Conservation (phyloP, 2,797 vertebrate genomes). For the Esox masquinongy region DNA sequence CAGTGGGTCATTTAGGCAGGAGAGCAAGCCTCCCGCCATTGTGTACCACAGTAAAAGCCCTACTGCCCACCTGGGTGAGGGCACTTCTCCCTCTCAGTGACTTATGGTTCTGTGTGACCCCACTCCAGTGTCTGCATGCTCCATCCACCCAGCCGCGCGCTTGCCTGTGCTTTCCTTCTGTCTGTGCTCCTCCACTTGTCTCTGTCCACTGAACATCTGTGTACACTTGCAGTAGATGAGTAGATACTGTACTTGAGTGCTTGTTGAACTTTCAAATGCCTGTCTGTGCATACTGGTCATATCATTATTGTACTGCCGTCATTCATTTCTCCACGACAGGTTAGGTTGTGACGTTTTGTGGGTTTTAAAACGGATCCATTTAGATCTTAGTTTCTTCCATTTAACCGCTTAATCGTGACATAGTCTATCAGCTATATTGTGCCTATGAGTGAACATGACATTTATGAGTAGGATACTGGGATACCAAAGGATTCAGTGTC, state of each 20-base stretch:
- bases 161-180: constrained; percentile 56
- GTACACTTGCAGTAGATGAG: constrained; percentile 64
- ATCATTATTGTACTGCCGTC: constrained; percentile 26
- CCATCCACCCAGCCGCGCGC: constrained; percentile 56
- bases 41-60: constrained; percentile 13
- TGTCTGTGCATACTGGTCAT: constrained; percentile 25
- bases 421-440: background rate
- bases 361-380: background rate
- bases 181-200: constrained; percentile 61
- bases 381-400: background rate
- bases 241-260: constrained; percentile 61
- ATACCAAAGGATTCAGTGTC: background rate
- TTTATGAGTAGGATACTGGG: background rate
- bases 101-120: constrained; percentile 65
- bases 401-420: background rate
- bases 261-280: constrained; percentile 58
- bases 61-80: background rate
- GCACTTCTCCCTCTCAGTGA: constrained; percentile 18
- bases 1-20: constrained; percentile 21
- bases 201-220: constrained; percentile 67
- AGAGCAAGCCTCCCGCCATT: constrained; percentile 5
- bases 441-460: background rate
- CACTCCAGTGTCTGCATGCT: constrained; percentile 58
- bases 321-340: constrained; percentile 11
- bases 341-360: background rate